These are phyloP conservation scores for Synergus umbraculus DNA, from an alignment of 2,888 invertebrate species.

Conservation along the genomic window DNA sequence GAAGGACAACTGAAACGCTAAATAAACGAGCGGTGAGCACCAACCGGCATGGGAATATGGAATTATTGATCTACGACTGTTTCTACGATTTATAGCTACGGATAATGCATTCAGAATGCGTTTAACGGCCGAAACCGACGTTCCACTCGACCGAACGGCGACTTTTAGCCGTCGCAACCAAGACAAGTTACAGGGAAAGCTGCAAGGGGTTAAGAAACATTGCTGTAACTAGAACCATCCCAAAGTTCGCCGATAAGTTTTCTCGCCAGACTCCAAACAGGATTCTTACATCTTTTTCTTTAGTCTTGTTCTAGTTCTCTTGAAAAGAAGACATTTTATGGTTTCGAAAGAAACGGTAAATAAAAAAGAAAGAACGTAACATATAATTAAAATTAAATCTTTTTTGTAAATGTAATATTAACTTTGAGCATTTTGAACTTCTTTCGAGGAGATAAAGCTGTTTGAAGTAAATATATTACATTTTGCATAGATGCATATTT, in stretches of 20 bases:
- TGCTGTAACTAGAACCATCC: slow-evolving; percentile 6
- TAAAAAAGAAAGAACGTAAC: neutral
- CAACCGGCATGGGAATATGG: slow-evolving; percentile 65
- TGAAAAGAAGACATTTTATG: slow-evolving; percentile 2
- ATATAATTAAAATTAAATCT: neutral
- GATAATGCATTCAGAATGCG: slow-evolving; percentile 74
- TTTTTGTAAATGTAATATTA: no score
- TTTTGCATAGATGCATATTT: neutral
- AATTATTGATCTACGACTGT: slow-evolving; percentile 74
- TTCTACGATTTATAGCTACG: slow-evolving; percentile 70
- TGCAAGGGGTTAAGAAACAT: slow-evolving; percentile 1
- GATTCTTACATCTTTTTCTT: neutral
- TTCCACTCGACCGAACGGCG: slow-evolving; percentile 57
- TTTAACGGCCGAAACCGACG: slow-evolving; percentile 68
- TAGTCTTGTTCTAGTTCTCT: neutral
- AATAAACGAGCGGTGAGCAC: slow-evolving; percentile 63
- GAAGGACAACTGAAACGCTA: slow-evolving; percentile 57
- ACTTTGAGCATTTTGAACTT: no score
- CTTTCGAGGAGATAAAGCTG: no score
- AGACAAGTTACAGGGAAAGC: neutral
- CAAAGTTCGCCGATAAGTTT: neutral
- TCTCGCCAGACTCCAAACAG: neutral
- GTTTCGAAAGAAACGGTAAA: neutral
- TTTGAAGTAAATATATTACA: neutral
- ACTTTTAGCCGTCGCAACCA: slow-evolving; percentile 54